Percentiles rank a stretch among this genome's conserved stretches.
These are phyloP conservation scores for Anser cygnoides DNA, from an alignment of 2,113 vertebrate species.

Conservation along the genomic window DNA sequence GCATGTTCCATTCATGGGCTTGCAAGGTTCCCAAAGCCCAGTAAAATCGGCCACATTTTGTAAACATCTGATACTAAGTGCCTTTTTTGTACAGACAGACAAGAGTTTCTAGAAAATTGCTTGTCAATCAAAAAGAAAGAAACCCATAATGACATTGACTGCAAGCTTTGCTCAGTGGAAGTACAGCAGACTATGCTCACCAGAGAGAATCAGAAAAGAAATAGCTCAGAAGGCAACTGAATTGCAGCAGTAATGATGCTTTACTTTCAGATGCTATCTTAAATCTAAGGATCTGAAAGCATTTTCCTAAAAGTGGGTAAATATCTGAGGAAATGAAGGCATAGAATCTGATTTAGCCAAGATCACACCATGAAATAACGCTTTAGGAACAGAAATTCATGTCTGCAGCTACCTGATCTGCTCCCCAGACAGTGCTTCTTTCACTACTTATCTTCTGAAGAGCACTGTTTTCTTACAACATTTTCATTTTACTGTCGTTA, in stretches of 20 bases:
- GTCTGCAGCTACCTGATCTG: background rate
- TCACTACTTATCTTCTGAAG: background rate
- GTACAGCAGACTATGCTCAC: background rate
- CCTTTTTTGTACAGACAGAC: background rate
- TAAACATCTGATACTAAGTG: background rate
- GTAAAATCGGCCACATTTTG: background rate
- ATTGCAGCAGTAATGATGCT: background rate
- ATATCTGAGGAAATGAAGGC: background rate
- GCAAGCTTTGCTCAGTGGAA: background rate
- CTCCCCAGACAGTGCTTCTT: background rate
- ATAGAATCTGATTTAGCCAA: background rate
- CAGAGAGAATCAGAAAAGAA: background rate
- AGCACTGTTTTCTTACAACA: background rate
- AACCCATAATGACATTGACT: background rate
- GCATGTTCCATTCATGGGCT: background rate
- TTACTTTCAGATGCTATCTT: background rate
- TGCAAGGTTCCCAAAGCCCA: background rate
- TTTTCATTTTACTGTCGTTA: background rate
- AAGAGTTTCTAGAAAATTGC: background rate
- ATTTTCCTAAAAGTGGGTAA: background rate
- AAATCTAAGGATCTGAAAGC: background rate
- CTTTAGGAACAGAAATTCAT: background rate
- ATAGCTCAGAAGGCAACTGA: background rate
- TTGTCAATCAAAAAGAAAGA: background rate
- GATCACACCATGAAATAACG: background rate